A percentile compares a stretch with the other conserved stretches of the same genome.
Conservation (phyloP, 1,140 invertebrate genomes). For the Gyrodactylus salaris region DNA sequence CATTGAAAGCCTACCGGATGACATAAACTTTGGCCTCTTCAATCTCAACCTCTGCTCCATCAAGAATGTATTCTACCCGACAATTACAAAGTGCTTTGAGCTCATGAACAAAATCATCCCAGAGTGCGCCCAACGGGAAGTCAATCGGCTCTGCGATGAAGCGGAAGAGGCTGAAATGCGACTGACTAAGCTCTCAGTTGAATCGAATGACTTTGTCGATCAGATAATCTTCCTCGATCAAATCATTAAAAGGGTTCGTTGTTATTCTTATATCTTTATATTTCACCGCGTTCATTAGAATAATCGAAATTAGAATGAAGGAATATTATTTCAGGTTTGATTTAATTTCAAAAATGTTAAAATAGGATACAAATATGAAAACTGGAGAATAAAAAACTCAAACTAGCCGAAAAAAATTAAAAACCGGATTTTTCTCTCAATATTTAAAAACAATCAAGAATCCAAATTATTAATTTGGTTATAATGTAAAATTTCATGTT, state of each 20-base stretch:
- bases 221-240: constrained; percentile 34
- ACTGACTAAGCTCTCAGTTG: constrained; percentile 27
- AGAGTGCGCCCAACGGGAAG: constrained; percentile 27
- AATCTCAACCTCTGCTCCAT: constrained; percentile 33
- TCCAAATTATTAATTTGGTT: too few relatives aligned
- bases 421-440: too few relatives aligned
- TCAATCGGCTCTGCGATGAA: constrained; percentile 26
- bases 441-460: too few relatives aligned
- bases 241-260: constrained; percentile 23
- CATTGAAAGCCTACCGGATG: constrained; percentile 26
- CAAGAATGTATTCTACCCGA: constrained; percentile 31
- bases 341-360: too few relatives aligned
- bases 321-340: too few relatives aligned
- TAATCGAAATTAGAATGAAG: too few relatives aligned
- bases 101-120: constrained; percentile 23
- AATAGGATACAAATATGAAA: too few relatives aligned
- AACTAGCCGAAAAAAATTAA: too few relatives aligned
- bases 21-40: constrained; percentile 30
- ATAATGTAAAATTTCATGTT: too few relatives aligned
- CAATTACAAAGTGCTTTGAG: constrained; percentile 30
- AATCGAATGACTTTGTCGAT: constrained; percentile 31
- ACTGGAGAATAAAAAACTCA: too few relatives aligned
- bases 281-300: too few relatives aligned
- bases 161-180: constrained; percentile 27
- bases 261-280: too few relatives aligned